Evolutionary conservation across 2,888 invertebrate genomes (phyloP).

Genomic region (Dicyrtomina minuta): DNA sequence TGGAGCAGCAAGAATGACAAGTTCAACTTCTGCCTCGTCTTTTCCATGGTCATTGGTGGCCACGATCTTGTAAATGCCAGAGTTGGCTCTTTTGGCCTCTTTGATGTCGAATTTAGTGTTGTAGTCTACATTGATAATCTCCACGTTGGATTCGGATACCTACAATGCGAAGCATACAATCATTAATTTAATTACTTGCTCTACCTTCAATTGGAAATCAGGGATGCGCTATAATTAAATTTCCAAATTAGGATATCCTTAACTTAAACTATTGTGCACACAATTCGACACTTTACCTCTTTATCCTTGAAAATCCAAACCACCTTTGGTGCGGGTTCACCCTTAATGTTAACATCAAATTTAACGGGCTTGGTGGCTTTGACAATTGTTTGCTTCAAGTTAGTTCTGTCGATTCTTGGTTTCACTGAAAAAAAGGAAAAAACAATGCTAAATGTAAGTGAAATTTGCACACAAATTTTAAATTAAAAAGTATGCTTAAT

Average conservation of each 20-base stretch:
- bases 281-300: constrained; percentile 58
- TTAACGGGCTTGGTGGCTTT: constrained; percentile 89
- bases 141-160: constrained; percentile 69
- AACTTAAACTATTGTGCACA: too few relatives aligned
- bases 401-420: constrained; percentile 94
- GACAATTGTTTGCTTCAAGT: constrained; percentile 83
- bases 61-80: constrained; percentile 84
- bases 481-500: too few relatives aligned
- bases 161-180: constrained; percentile 39
- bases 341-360: constrained; percentile 87
- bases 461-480: background rate
- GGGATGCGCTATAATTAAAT: too few relatives aligned
- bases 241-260: too few relatives aligned
- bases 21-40: constrained; percentile 90
- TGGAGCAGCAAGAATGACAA: constrained; percentile 85
- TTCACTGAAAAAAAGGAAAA: constrained; percentile 80
- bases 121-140: constrained; percentile 83
- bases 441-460: background rate
- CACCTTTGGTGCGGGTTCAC: constrained; percentile 92
- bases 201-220: too few relatives aligned
- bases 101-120: constrained; percentile 83
- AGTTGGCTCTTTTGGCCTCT: constrained; percentile 77
- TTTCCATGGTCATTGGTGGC: constrained; percentile 89
- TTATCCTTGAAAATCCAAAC: constrained; percentile 84
- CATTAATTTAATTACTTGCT: background rate